phyloP scores from a whole-genome alignment of 1,140 invertebrate genomes.

The Lineus longissimus region DNA sequence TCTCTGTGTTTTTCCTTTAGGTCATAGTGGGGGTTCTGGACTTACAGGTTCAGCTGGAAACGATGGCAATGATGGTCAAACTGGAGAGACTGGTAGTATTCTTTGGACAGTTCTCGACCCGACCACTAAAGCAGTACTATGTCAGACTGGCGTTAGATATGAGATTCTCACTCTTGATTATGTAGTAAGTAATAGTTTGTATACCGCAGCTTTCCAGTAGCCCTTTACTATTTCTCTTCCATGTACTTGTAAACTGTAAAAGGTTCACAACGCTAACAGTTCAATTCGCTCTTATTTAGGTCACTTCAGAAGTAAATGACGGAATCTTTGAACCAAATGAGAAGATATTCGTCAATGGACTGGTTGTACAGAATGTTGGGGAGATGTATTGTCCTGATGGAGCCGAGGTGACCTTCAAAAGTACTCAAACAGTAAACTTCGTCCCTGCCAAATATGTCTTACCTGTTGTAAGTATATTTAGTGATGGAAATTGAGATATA shows the following conservation, averaged over 20 bases:
- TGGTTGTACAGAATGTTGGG: not conserved
- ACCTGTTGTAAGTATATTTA: not conserved
- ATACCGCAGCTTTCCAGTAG: too few species aligned
- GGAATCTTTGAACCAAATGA: slow-evolving; percentile 8
- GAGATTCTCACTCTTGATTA: not conserved
- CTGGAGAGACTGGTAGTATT: slow-evolving; percentile 2
- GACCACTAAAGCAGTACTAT: not conserved
- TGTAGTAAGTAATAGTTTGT: not conserved
- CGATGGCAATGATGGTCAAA: not conserved
- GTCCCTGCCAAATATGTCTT: not conserved
- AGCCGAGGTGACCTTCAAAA: not conserved
- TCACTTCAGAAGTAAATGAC: not conserved
- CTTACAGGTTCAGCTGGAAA: not conserved
- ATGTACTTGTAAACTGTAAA: too few species aligned
- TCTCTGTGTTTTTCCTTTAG: not conserved
- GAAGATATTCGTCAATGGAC: not conserved
- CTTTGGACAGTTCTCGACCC: not conserved
- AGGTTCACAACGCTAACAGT: too few species aligned
- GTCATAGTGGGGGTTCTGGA: not conserved
- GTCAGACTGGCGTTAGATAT: not conserved
- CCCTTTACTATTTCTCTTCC: too few species aligned
- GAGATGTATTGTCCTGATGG: not conserved
- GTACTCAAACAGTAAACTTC: not conserved
- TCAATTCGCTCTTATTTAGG: too few species aligned
- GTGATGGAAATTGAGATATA: not conserved